Conservation (phyloP, 1,140 invertebrate genomes). For the Bombus vancouverensis region DNA sequence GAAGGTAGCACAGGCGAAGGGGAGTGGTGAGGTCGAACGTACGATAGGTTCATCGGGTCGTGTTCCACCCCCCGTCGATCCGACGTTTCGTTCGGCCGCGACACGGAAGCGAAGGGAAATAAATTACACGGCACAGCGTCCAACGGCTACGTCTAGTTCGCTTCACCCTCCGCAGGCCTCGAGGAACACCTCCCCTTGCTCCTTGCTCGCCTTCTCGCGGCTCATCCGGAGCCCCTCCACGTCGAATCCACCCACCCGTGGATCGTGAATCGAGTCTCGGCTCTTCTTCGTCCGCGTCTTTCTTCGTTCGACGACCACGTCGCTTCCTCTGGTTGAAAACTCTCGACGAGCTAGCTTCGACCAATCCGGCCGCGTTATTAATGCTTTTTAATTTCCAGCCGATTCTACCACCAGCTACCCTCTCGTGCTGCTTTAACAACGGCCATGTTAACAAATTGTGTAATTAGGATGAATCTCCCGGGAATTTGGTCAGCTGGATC, state of each 20-base stretch:
- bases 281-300: slow-evolving; percentile 62
- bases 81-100: slow-evolving; percentile 72
- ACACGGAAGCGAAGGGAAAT: slow-evolving; percentile 80
- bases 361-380: slow-evolving; percentile 69
- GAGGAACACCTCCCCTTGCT: slow-evolving; percentile 41
- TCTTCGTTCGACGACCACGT: slow-evolving; percentile 33
- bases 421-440: slow-evolving; percentile 48
- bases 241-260: slow-evolving; percentile 54
- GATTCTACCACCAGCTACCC: slow-evolving; percentile 56
- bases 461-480: slow-evolving; percentile 68
- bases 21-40: slow-evolving; percentile 47
- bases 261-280: slow-evolving; percentile 59
- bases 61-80: slow-evolving; percentile 71
- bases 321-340: slow-evolving; percentile 3
- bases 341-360: slow-evolving; percentile 16
- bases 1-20: slow-evolving; percentile 26
- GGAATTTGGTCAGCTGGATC: slow-evolving; percentile 40
- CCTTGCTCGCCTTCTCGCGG: slow-evolving; percentile 41
- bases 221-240: slow-evolving; percentile 57
- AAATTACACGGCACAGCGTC: slow-evolving; percentile 78
- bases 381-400: slow-evolving; percentile 76
- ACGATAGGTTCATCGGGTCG: slow-evolving; percentile 71
- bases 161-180: slow-evolving; percentile 60
- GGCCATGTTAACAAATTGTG: slow-evolving; percentile 75
- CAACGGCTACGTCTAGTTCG: slow-evolving; percentile 70